These are phyloP conservation scores for Typhlomys cinereus DNA, from an alignment of 2,113 vertebrate genomes.

Conservation along the genomic window DNA sequence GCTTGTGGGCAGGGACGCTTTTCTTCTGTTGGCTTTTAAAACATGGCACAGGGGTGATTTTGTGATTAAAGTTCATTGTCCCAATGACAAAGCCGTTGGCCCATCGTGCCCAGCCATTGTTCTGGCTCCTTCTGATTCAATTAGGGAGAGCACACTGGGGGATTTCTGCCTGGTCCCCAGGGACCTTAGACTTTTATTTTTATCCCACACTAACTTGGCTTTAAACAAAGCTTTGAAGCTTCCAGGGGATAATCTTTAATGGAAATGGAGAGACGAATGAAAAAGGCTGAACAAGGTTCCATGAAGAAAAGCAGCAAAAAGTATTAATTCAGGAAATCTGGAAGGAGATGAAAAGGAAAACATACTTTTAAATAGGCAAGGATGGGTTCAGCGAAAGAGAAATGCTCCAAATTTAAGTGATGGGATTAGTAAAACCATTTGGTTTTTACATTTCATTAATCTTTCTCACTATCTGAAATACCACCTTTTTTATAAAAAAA, in stretches of 20 bases:
- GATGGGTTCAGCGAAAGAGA: slow-evolving; percentile 19
- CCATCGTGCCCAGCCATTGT: slow-evolving; percentile 35
- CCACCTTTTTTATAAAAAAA: slow-evolving; percentile 50
- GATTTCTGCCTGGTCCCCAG: slow-evolving; percentile 42
- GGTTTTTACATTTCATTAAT: slow-evolving; percentile 53
- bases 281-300: slow-evolving; percentile 57
- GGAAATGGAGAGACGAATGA: slow-evolving; percentile 63
- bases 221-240: slow-evolving; percentile 75
- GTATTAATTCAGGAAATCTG: slow-evolving; percentile 35
- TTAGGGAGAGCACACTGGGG: slow-evolving; percentile 46
- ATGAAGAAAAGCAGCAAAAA: slow-evolving; percentile 29
- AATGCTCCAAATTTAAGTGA: slow-evolving; percentile 29
- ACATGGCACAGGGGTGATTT: slow-evolving; percentile 48
- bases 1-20: slow-evolving; percentile 26
- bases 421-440: slow-evolving; percentile 37
- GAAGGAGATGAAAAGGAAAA: slow-evolving; percentile 49
- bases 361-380: slow-evolving; percentile 38
- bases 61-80: slow-evolving; percentile 66
- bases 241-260: slow-evolving; percentile 67
- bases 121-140: slow-evolving; percentile 65
- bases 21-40: slow-evolving; percentile 52
- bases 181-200: slow-evolving; percentile 68
- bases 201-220: slow-evolving; percentile 61
- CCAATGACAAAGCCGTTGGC: slow-evolving; percentile 43
- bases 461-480: slow-evolving; percentile 35